Evolutionary conservation across 2,113 vertebrate species (phyloP).

Genomic region (Cyprinodon variegatus): DNA sequence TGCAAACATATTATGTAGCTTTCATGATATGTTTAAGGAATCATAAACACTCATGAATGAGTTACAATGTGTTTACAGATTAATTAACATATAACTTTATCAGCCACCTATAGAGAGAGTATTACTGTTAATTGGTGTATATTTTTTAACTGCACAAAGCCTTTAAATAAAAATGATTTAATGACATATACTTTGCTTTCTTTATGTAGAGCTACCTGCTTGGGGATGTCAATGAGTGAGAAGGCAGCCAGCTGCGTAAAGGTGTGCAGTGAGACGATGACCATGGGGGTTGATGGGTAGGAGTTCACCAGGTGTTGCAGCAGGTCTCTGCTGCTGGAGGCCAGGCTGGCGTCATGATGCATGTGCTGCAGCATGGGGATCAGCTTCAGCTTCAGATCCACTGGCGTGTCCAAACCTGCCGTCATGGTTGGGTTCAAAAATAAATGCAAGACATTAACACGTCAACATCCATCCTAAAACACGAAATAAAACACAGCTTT

Average conservation of each 20-base stretch:
- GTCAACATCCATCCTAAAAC: neutral
- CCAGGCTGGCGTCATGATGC: constrained; percentile 93
- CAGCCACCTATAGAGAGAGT: too few relatives aligned
- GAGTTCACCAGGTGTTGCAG: constrained; percentile 92
- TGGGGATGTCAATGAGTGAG: constrained; percentile 95
- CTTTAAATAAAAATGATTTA: neutral
- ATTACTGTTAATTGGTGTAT: too few relatives aligned
- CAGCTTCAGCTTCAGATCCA: constrained; percentile 95
- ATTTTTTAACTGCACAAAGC: neutral
- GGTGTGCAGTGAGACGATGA: constrained; percentile 95
- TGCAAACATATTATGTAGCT: too few relatives aligned
- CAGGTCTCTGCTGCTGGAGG: constrained; percentile 91
- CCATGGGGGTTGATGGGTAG: constrained; percentile 95
- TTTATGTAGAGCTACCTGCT: constrained; percentile 83
- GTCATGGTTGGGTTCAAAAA: neutral
- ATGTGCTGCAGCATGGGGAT: constrained; percentile 98
- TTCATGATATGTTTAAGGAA: too few relatives aligned
- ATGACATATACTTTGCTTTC: neutral
- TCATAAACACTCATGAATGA: too few relatives aligned
- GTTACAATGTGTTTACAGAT: too few relatives aligned
- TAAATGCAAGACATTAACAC: neutral
- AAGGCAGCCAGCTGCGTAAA: constrained; percentile 95
- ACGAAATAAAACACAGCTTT: neutral
- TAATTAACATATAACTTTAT: too few relatives aligned
- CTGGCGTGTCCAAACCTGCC: constrained; percentile 91